Evolutionary conservation across 2,888 invertebrate genomes (phyloP).

Genomic region (Plebejus melissa): DNA sequence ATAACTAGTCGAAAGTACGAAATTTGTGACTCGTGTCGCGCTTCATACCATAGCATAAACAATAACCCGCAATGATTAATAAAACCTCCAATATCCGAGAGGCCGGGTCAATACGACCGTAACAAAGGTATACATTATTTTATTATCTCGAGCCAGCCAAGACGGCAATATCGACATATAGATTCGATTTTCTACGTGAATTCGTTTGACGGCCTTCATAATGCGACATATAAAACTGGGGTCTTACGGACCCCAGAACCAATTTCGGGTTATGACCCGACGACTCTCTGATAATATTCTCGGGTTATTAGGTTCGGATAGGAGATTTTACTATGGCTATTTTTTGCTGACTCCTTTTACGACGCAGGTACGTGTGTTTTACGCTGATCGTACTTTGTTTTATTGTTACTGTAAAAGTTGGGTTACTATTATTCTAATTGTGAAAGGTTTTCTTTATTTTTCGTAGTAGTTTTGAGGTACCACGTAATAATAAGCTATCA

Average conservation of each 20-base stretch:
- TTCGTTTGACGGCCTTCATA: slow-evolving; percentile 81
- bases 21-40: too few species aligned
- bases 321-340: slow-evolving; percentile 79
- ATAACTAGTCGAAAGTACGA: too few species aligned
- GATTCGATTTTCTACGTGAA: slow-evolving; percentile 81
- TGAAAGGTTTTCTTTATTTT: background rate
- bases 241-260: slow-evolving; percentile 80
- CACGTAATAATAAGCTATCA: too few species aligned
- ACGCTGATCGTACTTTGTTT: slow-evolving; percentile 35
- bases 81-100: background rate
- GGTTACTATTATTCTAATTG: background rate
- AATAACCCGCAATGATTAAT: background rate
- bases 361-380: slow-evolving; percentile 68
- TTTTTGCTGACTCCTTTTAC: slow-evolving; percentile 76
- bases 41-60: background rate
- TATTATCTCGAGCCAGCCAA: slow-evolving; percentile 75
- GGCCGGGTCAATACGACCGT: slow-evolving; percentile 45
- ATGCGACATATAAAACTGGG: slow-evolving; percentile 80
- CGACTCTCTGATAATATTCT: slow-evolving; percentile 79
- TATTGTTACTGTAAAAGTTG: slow-evolving; percentile 24
- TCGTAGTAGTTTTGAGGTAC: too few species aligned
- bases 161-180: slow-evolving; percentile 76
- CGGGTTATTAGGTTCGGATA: slow-evolving; percentile 79
- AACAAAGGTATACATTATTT: slow-evolving; percentile 73
- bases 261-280: slow-evolving; percentile 80